phyloP scores from a whole-genome alignment of 2,888 invertebrate genomes.

The Trachelus troglodyta region DNA sequence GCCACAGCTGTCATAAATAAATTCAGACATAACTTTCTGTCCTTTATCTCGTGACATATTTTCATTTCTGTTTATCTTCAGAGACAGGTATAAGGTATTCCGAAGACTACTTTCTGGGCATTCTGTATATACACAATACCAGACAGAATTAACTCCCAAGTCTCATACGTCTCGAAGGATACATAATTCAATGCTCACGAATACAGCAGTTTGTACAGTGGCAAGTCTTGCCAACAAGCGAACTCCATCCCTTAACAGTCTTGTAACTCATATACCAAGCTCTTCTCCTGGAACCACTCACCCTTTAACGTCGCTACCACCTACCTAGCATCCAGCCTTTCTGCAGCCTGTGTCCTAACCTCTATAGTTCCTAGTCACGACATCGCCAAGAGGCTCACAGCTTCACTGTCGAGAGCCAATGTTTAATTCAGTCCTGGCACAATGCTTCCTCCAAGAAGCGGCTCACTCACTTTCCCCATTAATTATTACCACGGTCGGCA shows the following conservation, averaged over 20 bases:
- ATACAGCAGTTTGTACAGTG: slow-evolving; percentile 49
- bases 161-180: slow-evolving; percentile 26
- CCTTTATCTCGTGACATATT: not conserved
- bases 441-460: slow-evolving; percentile 46
- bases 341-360: slow-evolving; percentile 5
- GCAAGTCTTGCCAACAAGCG: slow-evolving; percentile 24
- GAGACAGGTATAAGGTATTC: no score
- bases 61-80: no score
- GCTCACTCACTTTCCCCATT: slow-evolving; percentile 38
- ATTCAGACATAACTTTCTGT: not conserved
- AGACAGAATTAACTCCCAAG: not conserved
- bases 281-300: slow-evolving; percentile 36
- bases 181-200: slow-evolving; percentile 34
- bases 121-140: not conserved
- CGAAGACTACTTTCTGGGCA: not conserved
- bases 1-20: not conserved
- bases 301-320: slow-evolving; percentile 21
- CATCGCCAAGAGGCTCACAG: slow-evolving; percentile 47
- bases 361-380: slow-evolving; percentile 44
- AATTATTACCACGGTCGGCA: slow-evolving; percentile 44
- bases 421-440: slow-evolving; percentile 52
- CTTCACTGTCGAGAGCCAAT: slow-evolving; percentile 46
- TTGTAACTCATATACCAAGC: slow-evolving; percentile 44
- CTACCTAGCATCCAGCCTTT: not conserved
- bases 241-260: not conserved